These are phyloP conservation scores for Monopis laevigella DNA, from an alignment of 2,888 invertebrate genomes.

Conservation along the genomic window DNA sequence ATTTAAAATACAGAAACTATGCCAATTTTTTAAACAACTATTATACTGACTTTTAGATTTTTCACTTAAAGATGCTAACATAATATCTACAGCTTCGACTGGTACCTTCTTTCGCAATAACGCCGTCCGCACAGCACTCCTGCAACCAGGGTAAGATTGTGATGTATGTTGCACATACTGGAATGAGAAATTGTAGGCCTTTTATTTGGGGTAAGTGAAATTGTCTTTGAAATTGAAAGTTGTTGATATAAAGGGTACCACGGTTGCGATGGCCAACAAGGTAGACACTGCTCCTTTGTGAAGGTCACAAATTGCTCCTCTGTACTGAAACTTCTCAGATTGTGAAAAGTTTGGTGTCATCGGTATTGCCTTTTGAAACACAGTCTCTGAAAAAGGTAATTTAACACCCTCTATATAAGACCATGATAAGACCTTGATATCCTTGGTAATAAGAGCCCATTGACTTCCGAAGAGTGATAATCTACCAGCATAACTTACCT, in stretches of 20 bases:
- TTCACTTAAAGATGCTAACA: conserved; percentile 14
- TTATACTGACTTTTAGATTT: conserved; percentile 18
- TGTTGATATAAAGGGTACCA: conserved; percentile 12
- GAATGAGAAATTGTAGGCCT: conserved; percentile 12
- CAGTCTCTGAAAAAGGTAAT: conserved; percentile 2
- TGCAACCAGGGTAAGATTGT: conserved; percentile 18
- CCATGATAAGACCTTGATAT: conserved; percentile 16
- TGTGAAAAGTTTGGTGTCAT: background rate
- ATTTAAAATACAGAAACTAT: conserved; percentile 13
- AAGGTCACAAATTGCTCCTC: conserved; percentile 14
- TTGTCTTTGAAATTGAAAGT: conserved; percentile 3
- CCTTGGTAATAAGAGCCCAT: conserved; percentile 18
- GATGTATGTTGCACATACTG: conserved; percentile 12
- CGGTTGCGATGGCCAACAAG: conserved; percentile 4
- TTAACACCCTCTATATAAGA: conserved; percentile 14
- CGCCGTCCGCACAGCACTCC: conserved; percentile 18
- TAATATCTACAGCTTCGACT: conserved; percentile 14
- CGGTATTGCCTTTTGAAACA: background rate
- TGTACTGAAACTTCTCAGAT: conserved; percentile 6
- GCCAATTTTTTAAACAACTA: conserved; percentile 14
- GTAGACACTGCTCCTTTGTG: conserved; percentile 10
- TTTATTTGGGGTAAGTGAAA: conserved; percentile 1
- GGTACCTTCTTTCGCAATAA: conserved; percentile 12
- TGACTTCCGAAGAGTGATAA: conserved; percentile 14
- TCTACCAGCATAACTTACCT: conserved; percentile 16